These are phyloP conservation scores for Pycnonotus jocosus DNA, from an alignment of 2,113 vertebrate genomes.

Conservation along the genomic window DNA sequence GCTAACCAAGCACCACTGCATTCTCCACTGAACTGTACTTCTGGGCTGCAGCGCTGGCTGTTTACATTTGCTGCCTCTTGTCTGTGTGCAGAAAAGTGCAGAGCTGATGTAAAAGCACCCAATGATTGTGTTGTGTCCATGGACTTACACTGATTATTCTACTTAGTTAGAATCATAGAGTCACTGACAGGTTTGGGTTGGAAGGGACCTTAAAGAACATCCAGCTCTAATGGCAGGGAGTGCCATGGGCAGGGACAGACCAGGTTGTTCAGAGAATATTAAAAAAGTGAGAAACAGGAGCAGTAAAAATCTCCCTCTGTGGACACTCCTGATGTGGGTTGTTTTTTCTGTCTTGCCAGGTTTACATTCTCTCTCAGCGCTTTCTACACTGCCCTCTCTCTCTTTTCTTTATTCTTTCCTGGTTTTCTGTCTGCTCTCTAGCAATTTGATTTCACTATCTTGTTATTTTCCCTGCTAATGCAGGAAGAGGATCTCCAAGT, in stretches of 20 bases:
- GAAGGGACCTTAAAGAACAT: background rate
- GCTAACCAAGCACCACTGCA: background rate
- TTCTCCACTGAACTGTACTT: background rate
- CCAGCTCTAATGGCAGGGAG: background rate
- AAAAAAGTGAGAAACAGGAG: background rate
- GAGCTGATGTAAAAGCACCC: background rate
- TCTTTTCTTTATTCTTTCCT: background rate
- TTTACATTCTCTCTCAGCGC: background rate
- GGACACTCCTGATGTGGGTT: background rate
- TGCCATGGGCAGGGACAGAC: background rate
- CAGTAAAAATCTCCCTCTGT: background rate
- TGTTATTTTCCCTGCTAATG: background rate
- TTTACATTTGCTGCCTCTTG: background rate
- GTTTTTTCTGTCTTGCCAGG: background rate
- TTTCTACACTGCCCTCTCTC: background rate
- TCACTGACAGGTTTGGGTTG: background rate
- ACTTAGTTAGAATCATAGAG: background rate
- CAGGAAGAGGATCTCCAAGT: background rate
- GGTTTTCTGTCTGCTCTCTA: background rate
- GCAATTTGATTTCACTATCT: background rate
- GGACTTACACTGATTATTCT: accelerated
- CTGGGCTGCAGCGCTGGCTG: background rate
- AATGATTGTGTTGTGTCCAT: accelerated
- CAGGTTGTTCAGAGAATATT: background rate
- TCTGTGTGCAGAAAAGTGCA: background rate